Base-by-base conservation (phyloP, 1,140 invertebrate genomes). In the Rhysida immarginata region DNA sequence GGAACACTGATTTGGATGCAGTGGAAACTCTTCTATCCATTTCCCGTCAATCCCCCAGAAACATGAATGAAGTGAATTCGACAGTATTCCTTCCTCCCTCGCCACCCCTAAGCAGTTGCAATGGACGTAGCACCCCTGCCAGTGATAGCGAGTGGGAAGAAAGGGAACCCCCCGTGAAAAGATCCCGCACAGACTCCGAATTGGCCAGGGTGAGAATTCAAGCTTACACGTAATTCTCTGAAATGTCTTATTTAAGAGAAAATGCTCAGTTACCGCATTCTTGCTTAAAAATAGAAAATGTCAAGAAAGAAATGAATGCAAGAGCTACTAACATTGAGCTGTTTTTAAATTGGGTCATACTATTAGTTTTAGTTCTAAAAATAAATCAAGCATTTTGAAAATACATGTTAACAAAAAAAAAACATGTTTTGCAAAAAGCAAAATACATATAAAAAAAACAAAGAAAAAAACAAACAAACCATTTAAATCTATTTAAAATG, bases 1-100 rank as follows among this genome's bases (percentile, higher is more conserved):
- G 43, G 25, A 18, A 49, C n/a, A 50, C 54, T n/a, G 55, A 56
- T 49, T 50, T 56, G 35, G 45, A 49, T 29, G 55, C 55, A 8
- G 55, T 56, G 2, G 55, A 56, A 23, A 56, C 55, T 2, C 27
- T 56, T 2, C 43, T 56, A 29, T 13, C 55, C 11, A 26, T 56
- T 27, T 8, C 46, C 13, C 11, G 55, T 2, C 55, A 56, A 29
- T 35, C 48, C 3, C 45, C 46, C 11, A 23, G 55, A 16, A 3
- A 44, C 3, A 5, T 16, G 14, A 2, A 8, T n/a, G 3, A 26
- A n/a, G 35, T 14, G n/a, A 8, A 24, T 16, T n/a, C n/a, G n/a
- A n/a, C n/a, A n/a, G n/a, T n/a, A n/a, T 11, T n/a, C 13, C 23
- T 3, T 11, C 2, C 26, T 21, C 14, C 26, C 11, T 41, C 52